A percentile compares a stretch with the other conserved stretches of the same genome.
Conservation (phyloP, 2,888 invertebrate species). For the Ochropleura plecta region DNA sequence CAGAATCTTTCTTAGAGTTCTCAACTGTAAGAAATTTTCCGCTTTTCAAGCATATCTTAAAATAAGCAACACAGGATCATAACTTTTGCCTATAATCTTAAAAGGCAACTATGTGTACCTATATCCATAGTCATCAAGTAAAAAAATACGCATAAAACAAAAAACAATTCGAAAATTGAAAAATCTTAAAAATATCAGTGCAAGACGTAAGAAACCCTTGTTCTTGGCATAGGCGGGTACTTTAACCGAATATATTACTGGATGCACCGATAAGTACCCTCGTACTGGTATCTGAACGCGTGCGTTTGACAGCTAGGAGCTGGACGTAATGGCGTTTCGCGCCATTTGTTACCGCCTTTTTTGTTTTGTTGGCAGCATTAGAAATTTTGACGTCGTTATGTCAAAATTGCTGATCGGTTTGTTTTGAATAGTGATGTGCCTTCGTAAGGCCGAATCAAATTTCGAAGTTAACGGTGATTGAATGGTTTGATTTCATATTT, state of each 20-base stretch:
- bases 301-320: constrained; percentile 71
- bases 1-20: too few relatives aligned
- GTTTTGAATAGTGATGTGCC: constrained; percentile 9
- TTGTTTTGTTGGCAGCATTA: constrained; percentile 62
- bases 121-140: neutral
- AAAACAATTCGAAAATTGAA: neutral
- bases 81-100: too few relatives aligned
- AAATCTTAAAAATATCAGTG: constrained; percentile 31
- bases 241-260: constrained; percentile 72
- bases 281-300: constrained; percentile 60
- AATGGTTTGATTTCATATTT: neutral
- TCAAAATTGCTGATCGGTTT: constrained; percentile 45
- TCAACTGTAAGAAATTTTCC: neutral
- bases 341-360: constrained; percentile 72
- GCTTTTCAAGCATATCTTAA: neutral
- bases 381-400: constrained; percentile 55
- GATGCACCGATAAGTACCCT: constrained; percentile 71
- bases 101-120: neutral
- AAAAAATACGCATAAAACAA: neutral
- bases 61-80: neutral
- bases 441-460: neutral
- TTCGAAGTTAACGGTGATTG: neutral
- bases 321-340: constrained; percentile 72
- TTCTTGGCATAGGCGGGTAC: constrained; percentile 67
- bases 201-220: constrained; percentile 48